These are phyloP conservation scores for Opisthograptis luteolata DNA, from an alignment of 2,888 invertebrate species.

Conservation along the genomic window DNA sequence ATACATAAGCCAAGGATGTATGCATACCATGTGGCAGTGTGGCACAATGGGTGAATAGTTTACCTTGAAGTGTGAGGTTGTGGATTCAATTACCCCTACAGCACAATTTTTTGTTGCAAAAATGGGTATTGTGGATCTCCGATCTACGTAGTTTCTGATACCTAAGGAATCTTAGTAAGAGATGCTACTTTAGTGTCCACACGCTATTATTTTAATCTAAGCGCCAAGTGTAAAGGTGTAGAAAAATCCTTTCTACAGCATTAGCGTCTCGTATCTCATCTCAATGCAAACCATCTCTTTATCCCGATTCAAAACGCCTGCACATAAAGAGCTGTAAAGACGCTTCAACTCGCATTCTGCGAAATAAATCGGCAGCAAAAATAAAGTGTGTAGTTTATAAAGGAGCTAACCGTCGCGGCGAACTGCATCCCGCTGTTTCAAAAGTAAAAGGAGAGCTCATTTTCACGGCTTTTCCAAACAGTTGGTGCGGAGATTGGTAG, in stretches of 20 bases:
- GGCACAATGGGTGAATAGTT: too few species aligned
- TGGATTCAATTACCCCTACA: too few species aligned
- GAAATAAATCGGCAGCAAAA: constrained; percentile 30
- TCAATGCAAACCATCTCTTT: constrained; percentile 12
- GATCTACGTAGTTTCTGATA: too few species aligned
- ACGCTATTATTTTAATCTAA: too few species aligned
- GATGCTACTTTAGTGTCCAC: too few species aligned
- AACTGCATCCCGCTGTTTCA: constrained; percentile 28
- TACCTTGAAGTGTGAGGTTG: too few species aligned
- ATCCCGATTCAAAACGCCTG: constrained; percentile 12
- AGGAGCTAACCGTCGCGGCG: constrained; percentile 18
- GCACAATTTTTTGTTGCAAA: too few species aligned
- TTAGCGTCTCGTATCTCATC: not conserved
- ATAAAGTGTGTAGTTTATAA: constrained; percentile 29
- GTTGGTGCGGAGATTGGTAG: constrained; percentile 6
- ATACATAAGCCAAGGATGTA: too few species aligned
- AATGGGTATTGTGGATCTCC: too few species aligned
- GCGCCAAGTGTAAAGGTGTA: not conserved
- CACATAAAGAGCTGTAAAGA: constrained; percentile 11
- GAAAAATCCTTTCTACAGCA: not conserved
- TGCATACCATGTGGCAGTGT: too few species aligned
- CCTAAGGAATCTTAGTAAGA: too few species aligned
- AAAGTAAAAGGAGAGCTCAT: constrained; percentile 22
- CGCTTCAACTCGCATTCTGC: constrained; percentile 16
- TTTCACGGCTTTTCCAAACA: constrained; percentile 22